Percentiles rank a stretch among this genome's conserved stretches.
These are phyloP conservation scores for Pantherophis guttatus DNA, from an alignment of 2,113 vertebrate species.

Conservation along the genomic window DNA sequence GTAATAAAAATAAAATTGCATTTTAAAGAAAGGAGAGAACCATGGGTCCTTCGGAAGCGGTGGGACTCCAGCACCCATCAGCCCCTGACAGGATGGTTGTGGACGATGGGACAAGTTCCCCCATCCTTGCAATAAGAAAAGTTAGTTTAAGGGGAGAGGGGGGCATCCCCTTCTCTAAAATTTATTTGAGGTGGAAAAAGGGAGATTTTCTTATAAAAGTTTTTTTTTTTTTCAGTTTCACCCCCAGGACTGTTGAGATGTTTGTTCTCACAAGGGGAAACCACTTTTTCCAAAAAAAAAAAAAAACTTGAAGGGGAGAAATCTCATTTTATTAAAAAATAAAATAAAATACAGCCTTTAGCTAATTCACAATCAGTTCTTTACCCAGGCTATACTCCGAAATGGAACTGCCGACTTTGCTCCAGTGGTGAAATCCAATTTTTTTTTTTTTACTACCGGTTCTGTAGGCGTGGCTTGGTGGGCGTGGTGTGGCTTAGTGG, in stretches of 20 bases:
- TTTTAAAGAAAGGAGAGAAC: background rate
- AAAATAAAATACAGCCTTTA: background rate
- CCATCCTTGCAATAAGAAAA: background rate
- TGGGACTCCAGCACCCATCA: background rate
- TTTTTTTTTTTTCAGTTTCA: background rate
- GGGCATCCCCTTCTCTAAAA: background rate
- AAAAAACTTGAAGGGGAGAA: background rate
- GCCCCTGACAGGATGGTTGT: background rate
- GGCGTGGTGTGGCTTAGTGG: too few relatives aligned
- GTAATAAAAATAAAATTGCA: too few relatives aligned
- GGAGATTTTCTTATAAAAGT: background rate
- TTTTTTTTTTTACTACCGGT: too few relatives aligned
- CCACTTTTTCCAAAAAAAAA: background rate
- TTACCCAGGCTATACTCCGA: too few relatives aligned
- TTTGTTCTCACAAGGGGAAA: background rate
- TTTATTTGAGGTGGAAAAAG: background rate
- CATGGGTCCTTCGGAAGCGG: background rate
- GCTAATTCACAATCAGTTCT: background rate
- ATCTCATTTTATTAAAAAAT: background rate
- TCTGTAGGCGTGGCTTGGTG: too few relatives aligned
- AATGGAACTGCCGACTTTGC: too few relatives aligned
- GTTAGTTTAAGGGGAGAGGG: background rate
- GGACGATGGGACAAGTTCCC: background rate
- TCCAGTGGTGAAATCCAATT: too few relatives aligned
- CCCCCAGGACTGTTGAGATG: background rate